Conservation (phyloP, 2,888 invertebrate genomes). For the Lathronympha strigana region DNA sequence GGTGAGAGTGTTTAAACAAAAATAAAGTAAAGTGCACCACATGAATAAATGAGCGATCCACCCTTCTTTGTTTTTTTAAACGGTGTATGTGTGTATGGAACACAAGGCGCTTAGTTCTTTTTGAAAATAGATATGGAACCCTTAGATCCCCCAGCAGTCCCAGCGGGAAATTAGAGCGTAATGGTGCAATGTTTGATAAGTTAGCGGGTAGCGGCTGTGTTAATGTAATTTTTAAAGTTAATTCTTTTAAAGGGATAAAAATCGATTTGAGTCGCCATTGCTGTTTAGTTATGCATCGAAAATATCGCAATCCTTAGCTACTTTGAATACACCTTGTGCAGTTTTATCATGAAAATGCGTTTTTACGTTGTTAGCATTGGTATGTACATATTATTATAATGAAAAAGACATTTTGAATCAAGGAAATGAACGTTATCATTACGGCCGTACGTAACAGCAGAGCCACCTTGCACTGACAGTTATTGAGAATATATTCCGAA, state of each 20-base stretch:
- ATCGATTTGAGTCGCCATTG: conserved; percentile 45
- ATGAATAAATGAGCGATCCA: conserved; percentile 73
- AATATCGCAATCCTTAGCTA: not conserved
- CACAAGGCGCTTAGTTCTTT: conserved; percentile 3
- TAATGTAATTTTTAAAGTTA: conserved; percentile 77
- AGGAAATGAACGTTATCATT: too few relatives aligned
- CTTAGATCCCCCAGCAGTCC: conserved; percentile 61
- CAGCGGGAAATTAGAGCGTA: conserved; percentile 81
- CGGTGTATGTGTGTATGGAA: not conserved
- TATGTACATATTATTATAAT: not conserved
- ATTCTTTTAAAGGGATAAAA: conserved; percentile 58
- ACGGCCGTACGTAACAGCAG: too few relatives aligned
- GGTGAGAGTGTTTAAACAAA: conserved; percentile 60
- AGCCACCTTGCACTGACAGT: too few relatives aligned
- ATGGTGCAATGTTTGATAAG: conserved; percentile 82
- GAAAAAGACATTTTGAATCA: too few relatives aligned
- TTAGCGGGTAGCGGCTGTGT: conserved; percentile 79
- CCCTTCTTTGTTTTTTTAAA: conserved; percentile 13
- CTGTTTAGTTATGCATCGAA: conserved; percentile 1
- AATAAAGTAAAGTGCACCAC: conserved; percentile 63
- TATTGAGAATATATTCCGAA: too few relatives aligned
- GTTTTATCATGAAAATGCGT: not conserved
- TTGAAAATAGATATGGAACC: conserved; percentile 47
- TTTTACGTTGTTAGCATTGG: not conserved
- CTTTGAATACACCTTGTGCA: not conserved